These are phyloP conservation scores for Dallia pectoralis DNA, from an alignment of 2,797 vertebrate genomes.

Conservation along the genomic window DNA sequence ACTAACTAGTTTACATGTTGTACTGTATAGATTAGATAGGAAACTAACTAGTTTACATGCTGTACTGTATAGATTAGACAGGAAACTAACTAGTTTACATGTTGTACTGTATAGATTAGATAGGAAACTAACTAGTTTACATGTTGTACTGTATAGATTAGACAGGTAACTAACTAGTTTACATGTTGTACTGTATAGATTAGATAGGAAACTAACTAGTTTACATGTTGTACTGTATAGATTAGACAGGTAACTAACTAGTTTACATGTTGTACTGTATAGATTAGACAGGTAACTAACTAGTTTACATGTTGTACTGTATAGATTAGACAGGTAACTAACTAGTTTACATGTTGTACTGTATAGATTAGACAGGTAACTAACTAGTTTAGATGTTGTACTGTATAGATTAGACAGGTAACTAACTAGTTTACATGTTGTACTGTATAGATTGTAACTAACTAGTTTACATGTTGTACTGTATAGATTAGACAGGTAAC, in stretches of 20 bases:
- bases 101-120: not conserved
- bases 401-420: too few species aligned
- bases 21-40: not conserved
- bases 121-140: slow-evolving; percentile 81
- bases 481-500: too few species aligned
- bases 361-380: slow-evolving; percentile 21
- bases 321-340: too few species aligned
- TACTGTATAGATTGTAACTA: slow-evolving; percentile 34
- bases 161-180: too few species aligned
- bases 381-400: slow-evolving; percentile 78
- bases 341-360: too few species aligned
- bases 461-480: slow-evolving; percentile 77
- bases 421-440: too few species aligned
- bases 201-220: slow-evolving; percentile 76
- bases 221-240: slow-evolving; percentile 40
- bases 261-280: too few species aligned
- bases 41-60: slow-evolving; percentile 81
- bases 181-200: not conserved
- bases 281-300: slow-evolving; percentile 63
- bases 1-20: too few species aligned
- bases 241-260: too few species aligned
- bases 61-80: too few species aligned
- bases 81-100: too few species aligned
- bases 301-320: slow-evolving; percentile 67
- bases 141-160: too few species aligned